A percentile compares a stretch with the other conserved stretches of the same genome.
phyloP scores from a whole-genome alignment of 1,140 invertebrate species.

The Cotesia vestalis region DNA sequence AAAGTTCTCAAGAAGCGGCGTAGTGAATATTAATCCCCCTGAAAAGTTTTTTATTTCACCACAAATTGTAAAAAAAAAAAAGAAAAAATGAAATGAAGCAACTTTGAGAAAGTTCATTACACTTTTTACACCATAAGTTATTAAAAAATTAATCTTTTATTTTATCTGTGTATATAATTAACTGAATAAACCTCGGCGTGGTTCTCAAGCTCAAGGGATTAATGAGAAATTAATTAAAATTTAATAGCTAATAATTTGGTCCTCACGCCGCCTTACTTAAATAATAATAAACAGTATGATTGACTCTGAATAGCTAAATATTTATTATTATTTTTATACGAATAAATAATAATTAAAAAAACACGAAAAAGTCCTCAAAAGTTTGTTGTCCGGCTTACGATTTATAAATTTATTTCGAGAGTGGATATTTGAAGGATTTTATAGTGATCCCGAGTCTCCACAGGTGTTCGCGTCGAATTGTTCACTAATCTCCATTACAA shows the following conservation, averaged over 20 bases:
- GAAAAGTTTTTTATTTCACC: no score
- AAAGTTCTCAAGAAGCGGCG: no score
- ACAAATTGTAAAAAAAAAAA: no score
- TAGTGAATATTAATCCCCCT: no score
- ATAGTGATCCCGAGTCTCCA: neutral
- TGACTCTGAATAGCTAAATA: no score
- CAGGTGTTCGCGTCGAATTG: constrained; percentile 32
- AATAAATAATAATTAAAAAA: no score
- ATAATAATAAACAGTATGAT: neutral
- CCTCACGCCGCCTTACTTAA: constrained; percentile 23
- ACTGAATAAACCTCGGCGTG: constrained; percentile 1
- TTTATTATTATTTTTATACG: no score
- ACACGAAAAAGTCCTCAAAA: no score
- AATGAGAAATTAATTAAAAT: constrained; percentile 54
- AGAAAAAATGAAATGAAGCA: no score
- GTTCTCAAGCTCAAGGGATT: neutral
- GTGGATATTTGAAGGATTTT: neutral
- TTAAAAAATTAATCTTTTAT: neutral
- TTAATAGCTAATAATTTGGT: constrained; percentile 50
- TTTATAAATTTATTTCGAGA: neutral
- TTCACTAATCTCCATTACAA: constrained; percentile 30
- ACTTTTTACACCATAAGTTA: no score
- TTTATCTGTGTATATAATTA: neutral
- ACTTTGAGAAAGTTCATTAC: no score
- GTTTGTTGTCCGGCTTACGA: no score